Evolutionary conservation across 2,797 vertebrate genomes (phyloP).

Genomic region (Knipowitschia caucasica): DNA sequence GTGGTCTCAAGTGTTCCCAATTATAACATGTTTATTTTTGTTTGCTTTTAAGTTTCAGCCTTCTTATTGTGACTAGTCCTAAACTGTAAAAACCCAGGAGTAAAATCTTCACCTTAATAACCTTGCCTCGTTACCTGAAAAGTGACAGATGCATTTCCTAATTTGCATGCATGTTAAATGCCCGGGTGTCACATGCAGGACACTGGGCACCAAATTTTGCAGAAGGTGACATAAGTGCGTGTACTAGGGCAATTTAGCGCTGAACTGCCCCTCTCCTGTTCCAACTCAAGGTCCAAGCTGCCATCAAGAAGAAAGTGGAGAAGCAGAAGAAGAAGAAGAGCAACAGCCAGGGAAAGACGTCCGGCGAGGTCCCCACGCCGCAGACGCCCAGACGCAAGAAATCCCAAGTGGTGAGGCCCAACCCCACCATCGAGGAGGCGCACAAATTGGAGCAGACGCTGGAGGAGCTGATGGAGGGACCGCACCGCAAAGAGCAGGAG

Average conservation of each 20-base stretch:
- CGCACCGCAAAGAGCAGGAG: conserved; percentile 26
- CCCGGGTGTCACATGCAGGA: conserved; percentile 6
- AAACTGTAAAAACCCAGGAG: not conserved
- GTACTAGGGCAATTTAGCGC: not conserved
- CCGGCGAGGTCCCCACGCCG: conserved; percentile 18
- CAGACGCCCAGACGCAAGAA: conserved; percentile 29
- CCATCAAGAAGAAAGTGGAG: conserved; percentile 77
- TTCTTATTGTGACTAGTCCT: not conserved
- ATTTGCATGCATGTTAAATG: conserved; percentile 17
- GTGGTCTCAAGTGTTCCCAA: not conserved
- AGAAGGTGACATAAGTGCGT: not conserved
- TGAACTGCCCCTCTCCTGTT: not conserved
- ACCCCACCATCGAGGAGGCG: conserved; percentile 19
- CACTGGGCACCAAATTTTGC: conserved; percentile 7
- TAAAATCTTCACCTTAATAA: not conserved
- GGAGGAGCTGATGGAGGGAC: conserved; percentile 62
- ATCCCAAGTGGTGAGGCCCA: conserved; percentile 6
- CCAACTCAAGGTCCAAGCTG: conserved; percentile 68
- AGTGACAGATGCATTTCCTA: conserved; percentile 4
- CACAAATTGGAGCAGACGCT: conserved; percentile 40
- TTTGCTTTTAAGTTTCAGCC: not conserved
- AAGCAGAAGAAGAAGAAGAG: conserved; percentile 62
- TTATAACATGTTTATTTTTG: not conserved
- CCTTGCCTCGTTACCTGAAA: not conserved
- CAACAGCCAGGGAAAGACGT: conserved; percentile 6